Conservation (phyloP, 2,113 vertebrate species). For the Chrysemys picta region DNA sequence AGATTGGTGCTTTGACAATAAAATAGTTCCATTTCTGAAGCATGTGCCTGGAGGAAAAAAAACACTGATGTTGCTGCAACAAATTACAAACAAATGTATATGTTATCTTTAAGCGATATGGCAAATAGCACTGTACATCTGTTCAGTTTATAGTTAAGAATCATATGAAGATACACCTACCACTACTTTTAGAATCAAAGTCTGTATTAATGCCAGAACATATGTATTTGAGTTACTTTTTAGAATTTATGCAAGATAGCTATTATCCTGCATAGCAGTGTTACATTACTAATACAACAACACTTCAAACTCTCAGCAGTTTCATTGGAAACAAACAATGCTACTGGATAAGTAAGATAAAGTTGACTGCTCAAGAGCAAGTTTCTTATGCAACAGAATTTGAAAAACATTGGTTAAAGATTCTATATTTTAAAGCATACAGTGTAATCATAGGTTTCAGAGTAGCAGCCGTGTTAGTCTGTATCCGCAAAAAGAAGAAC, state of each 20-base stretch:
- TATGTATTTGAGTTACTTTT: background rate
- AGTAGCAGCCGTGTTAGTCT: no score
- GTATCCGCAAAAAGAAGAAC: no score
- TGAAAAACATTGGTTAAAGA: conserved; percentile 39
- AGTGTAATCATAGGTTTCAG: conserved; percentile 14
- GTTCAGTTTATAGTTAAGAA: background rate
- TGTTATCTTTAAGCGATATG: background rate
- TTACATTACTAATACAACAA: background rate
- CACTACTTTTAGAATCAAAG: background rate
- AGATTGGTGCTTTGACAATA: background rate
- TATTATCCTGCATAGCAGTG: background rate
- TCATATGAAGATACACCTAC: background rate
- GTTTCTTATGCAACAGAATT: background rate
- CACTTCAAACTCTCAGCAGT: background rate
- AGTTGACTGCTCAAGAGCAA: conserved; percentile 39
- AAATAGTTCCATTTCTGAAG: background rate
- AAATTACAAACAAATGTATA: background rate
- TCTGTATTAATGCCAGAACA: background rate
- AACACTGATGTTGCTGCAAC: background rate
- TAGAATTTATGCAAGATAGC: background rate
- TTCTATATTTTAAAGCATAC: conserved; percentile 50
- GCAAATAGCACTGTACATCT: background rate
- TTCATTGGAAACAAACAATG: background rate
- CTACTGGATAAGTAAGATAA: background rate
- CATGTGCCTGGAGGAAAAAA: background rate